Conservation (phyloP, 2,888 invertebrate genomes). For the Campaea margaritaria region DNA sequence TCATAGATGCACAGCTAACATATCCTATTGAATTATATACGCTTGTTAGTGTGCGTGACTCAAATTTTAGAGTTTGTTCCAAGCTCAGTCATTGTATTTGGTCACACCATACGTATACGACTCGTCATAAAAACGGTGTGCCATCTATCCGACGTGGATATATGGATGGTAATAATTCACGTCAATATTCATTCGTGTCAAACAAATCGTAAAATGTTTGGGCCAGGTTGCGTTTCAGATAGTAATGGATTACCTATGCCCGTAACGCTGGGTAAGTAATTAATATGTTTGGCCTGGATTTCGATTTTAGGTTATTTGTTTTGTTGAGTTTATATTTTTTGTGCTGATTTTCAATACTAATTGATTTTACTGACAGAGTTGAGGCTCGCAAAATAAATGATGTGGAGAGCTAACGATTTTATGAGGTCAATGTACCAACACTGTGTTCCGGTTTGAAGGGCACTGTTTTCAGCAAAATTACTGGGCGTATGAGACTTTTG, state of each 20-base stretch:
- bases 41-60: not conserved
- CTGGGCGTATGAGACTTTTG: no score
- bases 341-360: no score
- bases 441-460: no score
- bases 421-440: no score
- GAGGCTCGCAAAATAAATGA: no score
- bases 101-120: slow-evolving; percentile 42
- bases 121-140: slow-evolving; percentile 67
- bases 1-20: not conserved
- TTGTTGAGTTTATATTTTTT: not conserved
- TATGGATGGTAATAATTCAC: slow-evolving; percentile 68
- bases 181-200: slow-evolving; percentile 70
- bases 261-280: slow-evolving; percentile 29
- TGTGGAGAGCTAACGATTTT: no score
- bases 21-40: not conserved
- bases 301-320: slow-evolving; percentile 8
- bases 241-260: slow-evolving; percentile 41
- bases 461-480: no score
- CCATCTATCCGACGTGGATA: slow-evolving; percentile 59
- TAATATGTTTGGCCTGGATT: slow-evolving; percentile 16
- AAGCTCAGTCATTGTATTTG: slow-evolving; percentile 52
- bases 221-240: slow-evolving; percentile 45
- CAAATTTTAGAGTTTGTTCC: not conserved
- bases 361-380: no score
- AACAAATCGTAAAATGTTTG: slow-evolving; percentile 70